phyloP scores from a whole-genome alignment of 2,797 vertebrate species.

The Sternotherus odoratus region DNA sequence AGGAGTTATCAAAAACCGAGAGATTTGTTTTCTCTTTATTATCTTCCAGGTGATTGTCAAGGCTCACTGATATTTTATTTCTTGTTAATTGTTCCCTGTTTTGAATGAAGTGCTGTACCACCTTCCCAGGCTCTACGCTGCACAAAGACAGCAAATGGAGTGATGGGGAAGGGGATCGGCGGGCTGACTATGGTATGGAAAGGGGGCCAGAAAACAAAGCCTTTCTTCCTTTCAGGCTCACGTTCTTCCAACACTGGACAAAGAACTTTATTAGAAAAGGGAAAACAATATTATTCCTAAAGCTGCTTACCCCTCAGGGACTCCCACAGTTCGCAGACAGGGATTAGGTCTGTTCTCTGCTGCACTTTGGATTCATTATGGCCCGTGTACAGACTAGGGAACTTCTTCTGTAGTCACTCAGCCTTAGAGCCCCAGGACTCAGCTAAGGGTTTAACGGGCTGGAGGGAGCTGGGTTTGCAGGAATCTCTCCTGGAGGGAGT shows the following conservation, averaged over 20 bases:
- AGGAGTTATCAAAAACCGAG: conserved; percentile 21
- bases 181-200: not conserved
- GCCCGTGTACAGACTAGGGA: not conserved
- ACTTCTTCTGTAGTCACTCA: not conserved
- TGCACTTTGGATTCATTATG: not conserved
- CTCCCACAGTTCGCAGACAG: not conserved
- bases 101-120: not conserved
- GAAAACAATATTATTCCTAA: not conserved
- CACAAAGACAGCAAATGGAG: not conserved
- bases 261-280: not conserved
- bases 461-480: accelerated
- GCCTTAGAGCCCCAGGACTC: not conserved
- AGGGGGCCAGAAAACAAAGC: not conserved
- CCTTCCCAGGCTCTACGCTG: not conserved
- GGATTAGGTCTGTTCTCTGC: not conserved
- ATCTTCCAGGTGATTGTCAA: conserved; percentile 58
- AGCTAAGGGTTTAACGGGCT: not conserved
- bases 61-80: conserved; percentile 40
- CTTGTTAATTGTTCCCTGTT: conserved; percentile 45
- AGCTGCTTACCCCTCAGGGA: not conserved
- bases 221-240: not conserved
- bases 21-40: conserved; percentile 61
- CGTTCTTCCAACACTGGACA: not conserved
- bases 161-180: not conserved
- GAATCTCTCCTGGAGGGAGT: not conserved